These are phyloP conservation scores for Penaeus indicus DNA, from an alignment of 1,140 invertebrate genomes.

Conservation along the genomic window DNA sequence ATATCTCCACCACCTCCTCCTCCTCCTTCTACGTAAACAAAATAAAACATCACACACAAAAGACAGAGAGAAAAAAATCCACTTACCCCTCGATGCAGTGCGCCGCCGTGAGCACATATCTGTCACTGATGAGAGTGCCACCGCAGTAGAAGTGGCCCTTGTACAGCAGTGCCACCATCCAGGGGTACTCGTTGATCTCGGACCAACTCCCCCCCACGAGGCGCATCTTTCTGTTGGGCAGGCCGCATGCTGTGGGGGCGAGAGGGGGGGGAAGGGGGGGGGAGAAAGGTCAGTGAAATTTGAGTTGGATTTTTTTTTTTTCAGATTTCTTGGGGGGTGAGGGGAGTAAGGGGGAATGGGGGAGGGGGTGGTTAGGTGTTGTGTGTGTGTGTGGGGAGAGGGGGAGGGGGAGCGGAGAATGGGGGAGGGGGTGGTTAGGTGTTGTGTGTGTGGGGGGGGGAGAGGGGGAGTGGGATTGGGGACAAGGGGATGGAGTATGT, in stretches of 20 bases:
- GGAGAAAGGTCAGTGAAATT: not conserved
- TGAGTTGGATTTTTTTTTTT: not conserved
- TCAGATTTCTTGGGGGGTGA: too few species aligned
- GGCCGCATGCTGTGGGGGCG: constrained; percentile 57
- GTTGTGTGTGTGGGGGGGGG: constrained; percentile 5
- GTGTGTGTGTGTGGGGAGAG: not conserved
- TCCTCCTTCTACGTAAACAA: not conserved
- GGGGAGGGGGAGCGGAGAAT: not conserved
- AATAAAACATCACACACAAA: not conserved
- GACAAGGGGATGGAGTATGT: too few species aligned
- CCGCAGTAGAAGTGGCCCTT: constrained; percentile 89
- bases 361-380: not conserved
- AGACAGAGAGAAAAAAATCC: too few species aligned
- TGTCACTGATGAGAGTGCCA: constrained; percentile 80
- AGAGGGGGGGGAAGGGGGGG: not conserved
- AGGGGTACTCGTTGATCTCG: constrained; percentile 77
- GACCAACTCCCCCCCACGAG: constrained; percentile 60
- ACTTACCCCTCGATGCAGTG: constrained; percentile 86
- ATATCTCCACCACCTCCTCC: not conserved
- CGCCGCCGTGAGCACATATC: constrained; percentile 80
- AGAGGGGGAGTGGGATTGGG: not conserved
- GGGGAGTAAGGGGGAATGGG: too few species aligned
- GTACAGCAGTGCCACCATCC: constrained; percentile 85
- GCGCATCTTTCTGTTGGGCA: constrained; percentile 54
- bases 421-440: too few species aligned